phyloP scores from a whole-genome alignment of 2,888 invertebrate genomes.

The Lottia scabra region DNA sequence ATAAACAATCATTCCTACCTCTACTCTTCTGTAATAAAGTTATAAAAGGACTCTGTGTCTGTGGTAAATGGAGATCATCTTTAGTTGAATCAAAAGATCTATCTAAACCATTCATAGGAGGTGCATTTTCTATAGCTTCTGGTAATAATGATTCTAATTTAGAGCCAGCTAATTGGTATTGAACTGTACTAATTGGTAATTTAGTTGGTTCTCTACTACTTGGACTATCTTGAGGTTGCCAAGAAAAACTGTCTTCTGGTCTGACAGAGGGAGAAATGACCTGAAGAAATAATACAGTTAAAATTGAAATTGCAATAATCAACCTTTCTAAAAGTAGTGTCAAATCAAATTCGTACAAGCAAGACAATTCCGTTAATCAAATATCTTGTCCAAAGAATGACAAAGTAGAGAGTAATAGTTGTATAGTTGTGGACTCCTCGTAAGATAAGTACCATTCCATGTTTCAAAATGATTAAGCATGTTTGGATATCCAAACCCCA shows the following conservation, averaged over 20 bases:
- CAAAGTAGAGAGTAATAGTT: too few species aligned
- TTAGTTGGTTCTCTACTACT: not conserved
- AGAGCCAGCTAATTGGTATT: not conserved
- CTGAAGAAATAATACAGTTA: too few species aligned
- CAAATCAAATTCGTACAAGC: too few species aligned
- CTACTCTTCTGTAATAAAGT: constrained; percentile 88
- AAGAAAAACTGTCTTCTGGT: constrained; percentile 26
- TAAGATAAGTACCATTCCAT: too few species aligned
- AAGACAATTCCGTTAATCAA: too few species aligned
- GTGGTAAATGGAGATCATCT: constrained; percentile 73
- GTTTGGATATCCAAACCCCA: too few species aligned
- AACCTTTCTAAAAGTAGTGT: too few species aligned
- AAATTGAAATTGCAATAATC: too few species aligned
- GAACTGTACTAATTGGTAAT: constrained; percentile 7
- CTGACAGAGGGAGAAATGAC: constrained; percentile 4
- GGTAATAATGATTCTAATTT: not conserved
- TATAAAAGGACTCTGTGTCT: constrained; percentile 88
- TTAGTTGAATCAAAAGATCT: constrained; percentile 23
- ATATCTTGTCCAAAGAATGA: too few species aligned
- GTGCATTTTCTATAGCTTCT: constrained; percentile 1
- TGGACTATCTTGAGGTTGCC: constrained; percentile 19
- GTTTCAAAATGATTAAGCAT: too few species aligned
- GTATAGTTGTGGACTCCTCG: too few species aligned
- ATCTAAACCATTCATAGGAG: constrained; percentile 28
- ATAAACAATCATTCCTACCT: constrained; percentile 73